Conservation (phyloP, 1,140 invertebrate species). For the Drosophila persimilis region DNA sequence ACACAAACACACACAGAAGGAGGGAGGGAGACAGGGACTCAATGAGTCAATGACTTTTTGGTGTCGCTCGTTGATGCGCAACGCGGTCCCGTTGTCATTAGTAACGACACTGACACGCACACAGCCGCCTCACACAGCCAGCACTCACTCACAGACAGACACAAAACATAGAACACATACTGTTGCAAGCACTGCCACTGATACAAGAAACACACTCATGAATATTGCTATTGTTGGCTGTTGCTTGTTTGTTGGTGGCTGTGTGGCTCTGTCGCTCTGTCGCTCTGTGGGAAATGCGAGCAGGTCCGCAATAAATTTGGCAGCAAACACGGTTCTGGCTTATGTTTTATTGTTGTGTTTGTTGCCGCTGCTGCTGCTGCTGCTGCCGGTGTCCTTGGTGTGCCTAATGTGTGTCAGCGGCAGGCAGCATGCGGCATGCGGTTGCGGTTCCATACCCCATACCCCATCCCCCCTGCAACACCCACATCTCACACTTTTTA, state of each 20-base stretch:
- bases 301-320: constrained; percentile 71
- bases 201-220: constrained; percentile 16
- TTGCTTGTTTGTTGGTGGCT: constrained; percentile 3
- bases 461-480: neutral
- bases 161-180: constrained; percentile 14
- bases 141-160: constrained; percentile 6
- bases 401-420: constrained; percentile 73
- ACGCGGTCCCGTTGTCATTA: constrained; percentile 75
- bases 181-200: constrained; percentile 1
- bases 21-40: constrained; percentile 42
- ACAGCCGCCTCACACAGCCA: constrained; percentile 25
- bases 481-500: constrained; percentile 57
- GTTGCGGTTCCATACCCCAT: constrained; percentile 20
- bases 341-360: constrained; percentile 61
- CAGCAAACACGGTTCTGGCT: constrained; percentile 74
- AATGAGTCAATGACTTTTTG: constrained; percentile 80
- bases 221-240: constrained; percentile 48
- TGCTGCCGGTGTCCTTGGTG: constrained; percentile 64
- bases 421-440: constrained; percentile 27
- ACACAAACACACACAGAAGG: constrained; percentile 21
- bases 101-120: constrained; percentile 65
- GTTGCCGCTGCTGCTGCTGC: constrained; percentile 40
- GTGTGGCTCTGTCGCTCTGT: neutral
- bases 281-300: constrained; percentile 58
- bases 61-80: constrained; percentile 78